These are phyloP conservation scores for Paraplagusia blochii DNA, from an alignment of 2,113 vertebrate genomes.

Conservation along the genomic window DNA sequence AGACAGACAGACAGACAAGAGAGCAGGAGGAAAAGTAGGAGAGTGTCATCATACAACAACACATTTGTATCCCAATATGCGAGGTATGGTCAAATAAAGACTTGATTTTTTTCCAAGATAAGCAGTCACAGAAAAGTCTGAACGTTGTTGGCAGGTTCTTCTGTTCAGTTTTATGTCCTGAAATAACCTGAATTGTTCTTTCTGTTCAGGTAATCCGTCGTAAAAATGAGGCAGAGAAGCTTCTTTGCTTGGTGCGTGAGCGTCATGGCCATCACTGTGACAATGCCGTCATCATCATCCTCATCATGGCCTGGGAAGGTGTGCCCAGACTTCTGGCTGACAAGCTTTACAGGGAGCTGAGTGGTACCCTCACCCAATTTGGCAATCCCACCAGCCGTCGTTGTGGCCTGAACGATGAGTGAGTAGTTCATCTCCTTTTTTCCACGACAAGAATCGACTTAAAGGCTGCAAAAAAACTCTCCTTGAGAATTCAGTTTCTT, in stretches of 20 bases:
- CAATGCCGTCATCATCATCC: conserved; percentile 90
- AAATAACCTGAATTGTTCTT: conserved; percentile 13
- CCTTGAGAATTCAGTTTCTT: too few relatives aligned
- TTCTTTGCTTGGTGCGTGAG: conserved; percentile 90
- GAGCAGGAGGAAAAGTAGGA: too few relatives aligned
- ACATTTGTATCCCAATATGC: too few relatives aligned
- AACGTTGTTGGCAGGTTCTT: too few relatives aligned
- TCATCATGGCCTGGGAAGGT: conserved; percentile 97
- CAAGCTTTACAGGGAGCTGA: conserved; percentile 88
- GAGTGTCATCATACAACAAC: too few relatives aligned
- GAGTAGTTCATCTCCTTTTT: conserved; percentile 53
- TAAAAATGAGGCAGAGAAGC: conserved; percentile 86
- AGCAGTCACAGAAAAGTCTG: too few relatives aligned
- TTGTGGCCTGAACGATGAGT: conserved; percentile 97
- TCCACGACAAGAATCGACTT: not conserved
- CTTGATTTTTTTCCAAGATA: too few relatives aligned
- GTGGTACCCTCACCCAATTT: conserved; percentile 85
- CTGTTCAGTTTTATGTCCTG: too few relatives aligned
- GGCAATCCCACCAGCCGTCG: conserved; percentile 96
- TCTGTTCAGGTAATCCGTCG: conserved; percentile 88
- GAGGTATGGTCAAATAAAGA: too few relatives aligned
- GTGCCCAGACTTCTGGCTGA: conserved; percentile 86
- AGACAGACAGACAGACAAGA: too few relatives aligned
- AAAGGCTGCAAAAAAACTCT: too few relatives aligned
- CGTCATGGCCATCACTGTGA: conserved; percentile 92